phyloP scores from a whole-genome alignment of 2,113 vertebrate genomes.

The Zingel zingel region DNA sequence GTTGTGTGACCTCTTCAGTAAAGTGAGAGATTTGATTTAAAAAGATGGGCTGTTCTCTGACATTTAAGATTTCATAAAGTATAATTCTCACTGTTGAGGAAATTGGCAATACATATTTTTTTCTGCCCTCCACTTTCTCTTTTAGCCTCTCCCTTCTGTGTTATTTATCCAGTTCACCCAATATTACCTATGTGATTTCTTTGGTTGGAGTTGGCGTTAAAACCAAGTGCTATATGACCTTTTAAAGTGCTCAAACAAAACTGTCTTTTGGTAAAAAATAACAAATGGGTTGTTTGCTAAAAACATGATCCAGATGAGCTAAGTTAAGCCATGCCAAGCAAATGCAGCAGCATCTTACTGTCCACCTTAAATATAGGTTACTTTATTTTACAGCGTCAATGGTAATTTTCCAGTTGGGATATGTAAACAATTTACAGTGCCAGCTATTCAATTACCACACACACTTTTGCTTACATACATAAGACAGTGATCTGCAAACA shows the following conservation, averaged over 20 bases:
- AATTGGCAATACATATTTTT: conserved; percentile 18
- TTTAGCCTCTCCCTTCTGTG: background rate
- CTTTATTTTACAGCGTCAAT: background rate
- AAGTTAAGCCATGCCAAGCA: background rate
- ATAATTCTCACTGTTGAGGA: conserved; percentile 24
- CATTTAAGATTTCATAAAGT: conserved; percentile 29
- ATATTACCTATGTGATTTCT: conserved; percentile 14
- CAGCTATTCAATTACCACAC: background rate
- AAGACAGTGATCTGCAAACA: background rate
- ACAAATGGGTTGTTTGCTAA: background rate
- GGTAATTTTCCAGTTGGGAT: background rate
- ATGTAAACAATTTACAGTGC: conserved; percentile 2
- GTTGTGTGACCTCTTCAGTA: background rate
- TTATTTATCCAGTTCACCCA: conserved; percentile 4
- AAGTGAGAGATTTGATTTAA: conserved; percentile 11
- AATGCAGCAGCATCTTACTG: background rate
- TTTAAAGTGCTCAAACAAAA: conserved; percentile 25
- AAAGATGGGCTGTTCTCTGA: conserved; percentile 3
- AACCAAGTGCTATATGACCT: background rate
- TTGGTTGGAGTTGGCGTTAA: background rate
- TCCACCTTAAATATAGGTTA: background rate
- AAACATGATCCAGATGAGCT: background rate
- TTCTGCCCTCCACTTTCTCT: background rate
- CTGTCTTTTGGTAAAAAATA: background rate
- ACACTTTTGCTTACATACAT: background rate